A percentile compares a stretch with the other conserved stretches of the same genome.
Conservation (phyloP, 2,888 invertebrate genomes). For the Eupithecia exiguata region DNA sequence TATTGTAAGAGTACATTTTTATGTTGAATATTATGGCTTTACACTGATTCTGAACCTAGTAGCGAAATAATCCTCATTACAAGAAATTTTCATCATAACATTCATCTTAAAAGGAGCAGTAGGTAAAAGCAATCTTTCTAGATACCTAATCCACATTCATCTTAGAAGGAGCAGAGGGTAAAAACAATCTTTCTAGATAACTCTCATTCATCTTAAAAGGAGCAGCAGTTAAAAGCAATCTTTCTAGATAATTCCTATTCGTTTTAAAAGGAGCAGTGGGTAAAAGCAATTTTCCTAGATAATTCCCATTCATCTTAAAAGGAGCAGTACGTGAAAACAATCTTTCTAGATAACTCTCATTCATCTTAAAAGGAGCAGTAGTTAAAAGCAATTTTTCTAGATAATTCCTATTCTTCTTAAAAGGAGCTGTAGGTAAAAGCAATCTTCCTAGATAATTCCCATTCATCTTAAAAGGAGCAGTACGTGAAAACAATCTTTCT, state of each 20-base stretch:
- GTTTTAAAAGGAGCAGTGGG: neutral
- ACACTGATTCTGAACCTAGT: slow-evolving; percentile 8
- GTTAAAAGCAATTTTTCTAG: neutral
- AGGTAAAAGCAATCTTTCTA: neutral
- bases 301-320: neutral
- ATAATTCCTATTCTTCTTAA: neutral
- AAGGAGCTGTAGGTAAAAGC: neutral
- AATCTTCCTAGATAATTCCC: neutral
- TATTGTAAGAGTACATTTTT: slow-evolving; percentile 24
- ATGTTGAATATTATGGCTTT: slow-evolving; percentile 12
- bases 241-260: neutral
- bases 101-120: neutral
- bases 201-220: neutral
- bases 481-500: neutral
- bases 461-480: neutral
- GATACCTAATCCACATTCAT: neutral
- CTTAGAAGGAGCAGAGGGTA: neutral
- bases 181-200: neutral
- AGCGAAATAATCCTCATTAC: neutral
- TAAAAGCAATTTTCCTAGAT: neutral
- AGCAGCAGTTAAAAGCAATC: neutral
- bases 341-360: neutral
- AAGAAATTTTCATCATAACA: neutral
- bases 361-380: neutral
- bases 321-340: neutral